Evolutionary conservation across 2,797 vertebrate genomes (phyloP).

Genomic region (Melanotaenia boesemani): DNA sequence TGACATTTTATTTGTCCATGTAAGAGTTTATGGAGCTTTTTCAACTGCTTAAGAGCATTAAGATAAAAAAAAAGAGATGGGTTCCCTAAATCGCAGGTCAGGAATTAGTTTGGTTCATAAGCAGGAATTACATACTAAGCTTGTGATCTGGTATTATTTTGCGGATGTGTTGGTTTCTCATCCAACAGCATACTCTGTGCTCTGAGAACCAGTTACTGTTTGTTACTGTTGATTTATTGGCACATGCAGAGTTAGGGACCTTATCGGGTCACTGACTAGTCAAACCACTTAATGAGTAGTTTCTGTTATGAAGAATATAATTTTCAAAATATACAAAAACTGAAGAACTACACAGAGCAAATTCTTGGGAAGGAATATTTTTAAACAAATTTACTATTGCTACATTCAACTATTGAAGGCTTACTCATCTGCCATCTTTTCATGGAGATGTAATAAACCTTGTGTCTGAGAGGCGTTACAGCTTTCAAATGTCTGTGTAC

Average conservation of each 20-base stretch:
- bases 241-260: background rate
- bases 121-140: slow-evolving; percentile 50
- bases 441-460: slow-evolving; percentile 3
- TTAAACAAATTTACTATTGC: slow-evolving; percentile 10
- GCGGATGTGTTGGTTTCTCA: slow-evolving; percentile 51
- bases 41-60: slow-evolving; percentile 55
- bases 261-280: background rate
- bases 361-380: background rate
- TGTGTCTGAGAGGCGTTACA: background rate
- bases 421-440: slow-evolving; percentile 6
- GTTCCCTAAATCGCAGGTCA: slow-evolving; percentile 48
- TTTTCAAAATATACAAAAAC: background rate
- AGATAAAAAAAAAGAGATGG: slow-evolving; percentile 44
- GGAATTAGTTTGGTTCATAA: slow-evolving; percentile 54
- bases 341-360: background rate
- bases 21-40: slow-evolving; percentile 17
- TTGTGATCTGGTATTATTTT: slow-evolving; percentile 56
- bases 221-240: slow-evolving; percentile 19
- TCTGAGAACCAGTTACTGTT: slow-evolving; percentile 36
- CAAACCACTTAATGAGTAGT: slow-evolving; percentile 19
- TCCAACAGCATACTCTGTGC: slow-evolving; percentile 31
- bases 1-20: background rate
- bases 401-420: background rate
- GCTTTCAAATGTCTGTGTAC: background rate
- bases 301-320: slow-evolving; percentile 3